Percentiles rank a stretch among this genome's conserved stretches.
Evolutionary conservation across 2,888 invertebrate genomes (phyloP).

Genomic region (Malacosoma neustria): DNA sequence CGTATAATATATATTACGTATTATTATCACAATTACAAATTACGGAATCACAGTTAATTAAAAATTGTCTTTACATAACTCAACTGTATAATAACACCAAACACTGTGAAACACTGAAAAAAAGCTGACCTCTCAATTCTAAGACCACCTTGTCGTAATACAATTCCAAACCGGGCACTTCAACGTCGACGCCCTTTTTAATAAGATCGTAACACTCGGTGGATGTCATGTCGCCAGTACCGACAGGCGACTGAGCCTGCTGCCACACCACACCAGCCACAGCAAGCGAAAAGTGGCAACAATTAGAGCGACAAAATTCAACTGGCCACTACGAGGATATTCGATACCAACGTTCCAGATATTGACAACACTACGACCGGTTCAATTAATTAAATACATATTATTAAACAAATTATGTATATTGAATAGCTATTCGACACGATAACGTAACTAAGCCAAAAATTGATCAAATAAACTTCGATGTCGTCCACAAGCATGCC

Average conservation of each 20-base stretch:
- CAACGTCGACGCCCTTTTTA: conserved; percentile 62
- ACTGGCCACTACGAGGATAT: conserved; percentile 62
- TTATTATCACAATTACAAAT: no score
- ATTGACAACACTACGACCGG: conserved; percentile 53
- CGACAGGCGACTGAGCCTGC: conserved; percentile 42
- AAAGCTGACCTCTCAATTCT: conserved; percentile 73
- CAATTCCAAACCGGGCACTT: conserved; percentile 68
- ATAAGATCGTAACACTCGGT: conserved; percentile 70
- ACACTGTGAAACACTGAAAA: no score
- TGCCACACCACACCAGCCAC: conserved; percentile 11
- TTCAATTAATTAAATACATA: conserved; percentile 34
- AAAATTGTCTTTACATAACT: no score
- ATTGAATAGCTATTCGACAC: conserved; percentile 8
- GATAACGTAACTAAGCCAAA: conserved; percentile 6
- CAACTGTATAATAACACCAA: no score
- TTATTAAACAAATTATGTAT: conserved; percentile 9
- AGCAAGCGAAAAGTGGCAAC: conserved; percentile 49
- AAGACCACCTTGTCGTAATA: conserved; percentile 76
- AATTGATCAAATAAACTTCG: neutral
- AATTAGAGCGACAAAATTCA: conserved; percentile 71
- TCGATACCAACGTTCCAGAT: conserved; percentile 63
- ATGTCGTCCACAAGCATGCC: conserved; percentile 1
- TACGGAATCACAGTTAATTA: no score
- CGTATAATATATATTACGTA: no score
- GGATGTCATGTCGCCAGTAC: conserved; percentile 61